phyloP scores from a whole-genome alignment of 2,113 vertebrate species.

The Geothlypis trichas region DNA sequence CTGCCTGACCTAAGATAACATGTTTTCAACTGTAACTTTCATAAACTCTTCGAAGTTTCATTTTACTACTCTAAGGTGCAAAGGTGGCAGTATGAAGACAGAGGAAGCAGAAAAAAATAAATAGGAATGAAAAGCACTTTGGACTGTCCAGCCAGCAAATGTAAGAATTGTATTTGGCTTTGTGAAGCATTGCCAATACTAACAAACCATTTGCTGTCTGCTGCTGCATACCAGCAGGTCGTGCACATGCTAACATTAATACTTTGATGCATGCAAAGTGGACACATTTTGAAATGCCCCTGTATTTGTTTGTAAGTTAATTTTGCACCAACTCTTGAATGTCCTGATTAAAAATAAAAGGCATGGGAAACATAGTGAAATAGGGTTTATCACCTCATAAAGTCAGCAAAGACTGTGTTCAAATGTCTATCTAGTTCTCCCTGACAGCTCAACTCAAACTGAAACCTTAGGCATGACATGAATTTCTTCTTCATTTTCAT shows the following conservation, averaged over 20 bases:
- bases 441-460: background rate
- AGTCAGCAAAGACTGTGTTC: background rate
- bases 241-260: background rate
- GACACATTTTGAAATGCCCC: background rate
- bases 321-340: background rate
- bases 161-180: background rate
- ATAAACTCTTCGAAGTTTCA: background rate
- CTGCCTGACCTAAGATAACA: background rate
- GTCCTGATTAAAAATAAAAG: background rate
- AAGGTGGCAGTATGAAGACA: background rate
- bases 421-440: background rate
- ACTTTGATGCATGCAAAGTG: background rate
- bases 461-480: background rate
- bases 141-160: background rate
- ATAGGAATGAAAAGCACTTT: background rate
- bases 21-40: accelerated
- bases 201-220: background rate
- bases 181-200: background rate
- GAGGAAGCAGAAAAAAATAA: background rate
- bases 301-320: background rate
- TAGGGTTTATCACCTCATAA: background rate
- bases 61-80: background rate
- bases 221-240: background rate
- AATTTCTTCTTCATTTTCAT: background rate
- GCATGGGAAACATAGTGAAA: background rate